Base-by-base conservation (phyloP, 1,140 invertebrate genomes). In the Lethrus apterus region DNA sequence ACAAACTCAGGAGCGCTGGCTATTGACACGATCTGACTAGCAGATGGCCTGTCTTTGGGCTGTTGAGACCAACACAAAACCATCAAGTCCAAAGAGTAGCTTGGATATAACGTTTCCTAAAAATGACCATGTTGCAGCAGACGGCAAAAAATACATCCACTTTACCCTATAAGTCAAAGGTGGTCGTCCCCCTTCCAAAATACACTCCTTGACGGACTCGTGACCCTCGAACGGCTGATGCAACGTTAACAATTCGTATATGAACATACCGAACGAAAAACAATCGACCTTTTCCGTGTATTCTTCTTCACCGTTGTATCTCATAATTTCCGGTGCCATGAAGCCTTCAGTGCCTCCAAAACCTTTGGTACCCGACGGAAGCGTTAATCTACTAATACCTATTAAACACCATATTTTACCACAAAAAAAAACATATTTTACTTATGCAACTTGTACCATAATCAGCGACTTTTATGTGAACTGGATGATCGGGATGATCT, bases 231-330 rank as follows among this genome's bases (percentile, higher is more conserved):
- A 97, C 0, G 96, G 95, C 62, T 92, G 88, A 36, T 92, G 83
- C 19, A 98, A 73, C 3, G 91, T 94, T 10, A 98, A 70, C 31
- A 98, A 73, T 68, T 99, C 96, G 68, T 98, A 99, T 48, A 99
- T 76, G 56, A 98, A 90, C 93, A 99, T 98, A n/a, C 93, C 94
- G 71, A 97, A 98, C 0, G 94, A 98, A 65, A 98, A 99, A 54
- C 93, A 94, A 64, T 99, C 96, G 10, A 98, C 93, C 75, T 98
- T 98, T 65, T 98, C 93, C 0, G 93, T 98, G 59, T 99, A 99
- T 55, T 96, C 94, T 66, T 98, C 93, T 67, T 98, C 95, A 0
- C 96, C 96, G 66, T 98, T 98, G 66, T 93, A 95, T 35, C 90
- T 78, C 70, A 98, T 92, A 48, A 98, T 98, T 72, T 98, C 95